A percentile compares a stretch with the other conserved stretches of the same genome.
These are phyloP conservation scores for Caradrina clavipalpis DNA, from an alignment of 2,888 invertebrate genomes.

Conservation along the genomic window DNA sequence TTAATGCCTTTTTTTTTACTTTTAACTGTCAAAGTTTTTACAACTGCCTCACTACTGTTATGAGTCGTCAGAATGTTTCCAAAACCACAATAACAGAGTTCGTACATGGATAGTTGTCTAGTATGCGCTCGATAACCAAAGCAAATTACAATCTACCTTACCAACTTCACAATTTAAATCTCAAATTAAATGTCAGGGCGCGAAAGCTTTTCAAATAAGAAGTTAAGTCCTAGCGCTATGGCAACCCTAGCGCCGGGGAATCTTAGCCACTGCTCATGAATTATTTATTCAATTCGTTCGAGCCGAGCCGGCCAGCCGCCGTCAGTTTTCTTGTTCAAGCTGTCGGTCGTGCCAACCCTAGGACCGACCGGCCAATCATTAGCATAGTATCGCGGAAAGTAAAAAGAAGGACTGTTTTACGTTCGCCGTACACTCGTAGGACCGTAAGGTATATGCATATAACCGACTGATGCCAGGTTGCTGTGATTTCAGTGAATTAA, in stretches of 20 bases:
- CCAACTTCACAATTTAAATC: conserved; percentile 39
- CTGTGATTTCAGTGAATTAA: conserved; percentile 1
- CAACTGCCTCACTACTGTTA: background rate
- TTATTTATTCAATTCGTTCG: conserved; percentile 65
- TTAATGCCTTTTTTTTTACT: background rate
- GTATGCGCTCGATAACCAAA: conserved; percentile 8
- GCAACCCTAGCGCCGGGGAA: conserved; percentile 49
- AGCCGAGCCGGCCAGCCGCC: conserved; percentile 44
- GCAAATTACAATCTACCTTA: conserved; percentile 32
- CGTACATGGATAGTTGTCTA: background rate
- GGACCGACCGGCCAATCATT: conserved; percentile 46
- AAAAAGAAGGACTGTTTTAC: conserved; percentile 34
- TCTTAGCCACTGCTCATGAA: conserved; percentile 64
- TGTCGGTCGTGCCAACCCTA: conserved; percentile 56
- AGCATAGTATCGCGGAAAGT: conserved; percentile 38
- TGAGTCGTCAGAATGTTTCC: background rate
- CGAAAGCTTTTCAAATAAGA: conserved; percentile 60
- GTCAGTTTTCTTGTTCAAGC: conserved; percentile 66
- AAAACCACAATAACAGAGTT: background rate
- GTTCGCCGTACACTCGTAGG: background rate
- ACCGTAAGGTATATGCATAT: too few relatives aligned
- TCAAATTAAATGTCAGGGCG: conserved; percentile 38
- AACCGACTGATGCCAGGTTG: background rate
- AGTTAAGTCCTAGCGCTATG: conserved; percentile 55
- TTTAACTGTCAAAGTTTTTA: background rate